Base-by-base conservation (phyloP, 1,140 invertebrate genomes). In the Neuroterus valhalla region DNA sequence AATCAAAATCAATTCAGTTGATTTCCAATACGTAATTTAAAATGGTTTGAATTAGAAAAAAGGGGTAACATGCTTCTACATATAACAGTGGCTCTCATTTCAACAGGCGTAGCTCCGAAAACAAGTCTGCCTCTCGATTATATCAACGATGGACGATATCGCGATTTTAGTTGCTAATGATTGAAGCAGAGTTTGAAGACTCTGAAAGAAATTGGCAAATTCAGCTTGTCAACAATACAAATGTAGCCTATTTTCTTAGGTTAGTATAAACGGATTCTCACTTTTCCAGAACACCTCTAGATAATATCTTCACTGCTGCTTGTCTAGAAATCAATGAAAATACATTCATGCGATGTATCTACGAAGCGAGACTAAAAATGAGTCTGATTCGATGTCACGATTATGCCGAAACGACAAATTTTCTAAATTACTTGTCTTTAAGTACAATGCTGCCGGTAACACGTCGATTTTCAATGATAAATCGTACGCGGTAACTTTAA, bases 381-480 rank as follows among this genome's bases (percentile, higher is more conserved):
- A 31, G 21, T 62, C 52, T 62, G 52, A 62, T 62, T 62, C 52
- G 52, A 62, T 62, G 52, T 62, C 52, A 62, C 52, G 52, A 62
- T 62, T 62, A 62, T 62, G 26, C 21, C 23, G 52, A 62, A 62
- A 26, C 52, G 23, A 31, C 52, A 62, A 21, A 31, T 11, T 62
- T 62, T 62, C 23, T 62, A 62, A 62, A 26, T 62, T 62, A 62
- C 21, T 62, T 50, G 52, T 62, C 52, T 62, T 62, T 62, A 62
- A 62, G 52, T 62, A 62, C 52, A 62, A 62, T 62, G 52, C 52
- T 62, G 52, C 52, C 52, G 52, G 21, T 52, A 62, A 26, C 10
- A 62, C 21, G 52, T 15, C 23, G 55, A 31, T 52, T 52, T 55
- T 55, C 26, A 26, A 15, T 62, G 31, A 62, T 62, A 62, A 62